Base-by-base conservation (phyloP, 2,888 invertebrate genomes). In the Alloplasta piceator region DNA sequence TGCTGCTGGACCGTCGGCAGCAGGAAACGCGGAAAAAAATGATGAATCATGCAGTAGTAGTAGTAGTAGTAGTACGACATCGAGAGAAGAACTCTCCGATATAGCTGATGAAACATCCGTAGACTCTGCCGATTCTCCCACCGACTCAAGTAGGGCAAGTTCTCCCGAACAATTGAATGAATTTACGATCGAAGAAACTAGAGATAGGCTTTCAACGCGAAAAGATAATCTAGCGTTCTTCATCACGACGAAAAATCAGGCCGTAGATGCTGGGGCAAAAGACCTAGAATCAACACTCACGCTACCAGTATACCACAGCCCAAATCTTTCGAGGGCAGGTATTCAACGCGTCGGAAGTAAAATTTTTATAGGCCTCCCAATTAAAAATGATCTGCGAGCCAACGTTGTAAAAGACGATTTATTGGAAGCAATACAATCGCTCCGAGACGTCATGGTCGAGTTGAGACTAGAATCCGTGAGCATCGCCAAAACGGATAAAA, bases 191-290 rank as follows among this genome's bases (percentile, higher is more conserved):
- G 4, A 2, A 52, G 75, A 67, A 10, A 60, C 60, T 16, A 39
- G 67, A 9, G 67, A 75, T 36, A 55, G 60, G 39, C 36, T 67
- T 0, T 38, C 14, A 6, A 75, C n/a, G n/a, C n/a, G n/a, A n/a
- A n/a, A n/a, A n/a, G n/a, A n/a, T n/a, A n/a, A n/a, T n/a, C n/a
- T n/a, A 1, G 74, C 39, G 6, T 64, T 56, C n/a, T 66, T 74
- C 9, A 26, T 64, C 0, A 64, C 64, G 1, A 14, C 12, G 2
- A 36, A 38, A 6, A 46, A 46, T 6, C 55, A 74, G 2, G 43
- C 52, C 7, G 7, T 16, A 5, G 74, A 74, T 48, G 74, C 14
- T 36, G 64, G 64, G 0, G 64, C 66, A 2, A 12, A 6, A 4
- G 58, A 67, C 7, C 9, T 50, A 0, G 10, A 50, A 50, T 12